Evolutionary conservation across 2,113 vertebrate genomes (phyloP).

Genomic region (Odocoileus hemionus): DNA sequence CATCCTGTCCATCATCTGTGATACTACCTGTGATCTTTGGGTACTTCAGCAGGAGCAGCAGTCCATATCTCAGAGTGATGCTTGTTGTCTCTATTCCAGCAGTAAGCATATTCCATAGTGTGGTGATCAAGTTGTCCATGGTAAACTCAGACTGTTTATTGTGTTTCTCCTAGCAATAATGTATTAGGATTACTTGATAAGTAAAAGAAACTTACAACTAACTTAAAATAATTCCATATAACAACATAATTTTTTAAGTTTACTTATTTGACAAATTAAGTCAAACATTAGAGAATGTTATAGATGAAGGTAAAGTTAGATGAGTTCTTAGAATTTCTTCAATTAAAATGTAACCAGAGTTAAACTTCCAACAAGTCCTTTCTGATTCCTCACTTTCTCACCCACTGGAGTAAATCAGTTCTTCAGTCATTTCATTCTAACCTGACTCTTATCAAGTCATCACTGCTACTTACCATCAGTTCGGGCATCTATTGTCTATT

Average conservation of each 20-base stretch:
- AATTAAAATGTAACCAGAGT: neutral
- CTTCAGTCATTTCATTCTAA: neutral
- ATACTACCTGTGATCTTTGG: constrained; percentile 77
- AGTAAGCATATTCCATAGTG: constrained; percentile 60
- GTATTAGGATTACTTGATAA: neutral
- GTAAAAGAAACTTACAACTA: neutral
- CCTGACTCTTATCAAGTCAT: neutral
- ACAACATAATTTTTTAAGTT: neutral
- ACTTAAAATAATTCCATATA: neutral
- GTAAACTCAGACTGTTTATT: constrained; percentile 64
- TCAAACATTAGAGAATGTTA: neutral
- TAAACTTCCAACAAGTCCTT: neutral
- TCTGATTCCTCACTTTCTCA: neutral
- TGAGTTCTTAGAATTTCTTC: neutral
- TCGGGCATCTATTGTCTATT: neutral
- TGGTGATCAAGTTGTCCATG: constrained; percentile 45
- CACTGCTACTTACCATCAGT: neutral
- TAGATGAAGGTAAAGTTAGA: neutral
- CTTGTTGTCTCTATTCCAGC: constrained; percentile 76
- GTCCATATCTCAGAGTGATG: constrained; percentile 69
- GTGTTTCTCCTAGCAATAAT: constrained; percentile 71
- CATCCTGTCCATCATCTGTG: neutral
- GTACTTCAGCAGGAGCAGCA: constrained; percentile 78
- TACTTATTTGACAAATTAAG: neutral
- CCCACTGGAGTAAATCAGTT: neutral